Evolutionary conservation across 1,140 invertebrate species (phyloP), one percentile per base, ranked within the genome.

Genomic region (Aethina tumida): DNA sequence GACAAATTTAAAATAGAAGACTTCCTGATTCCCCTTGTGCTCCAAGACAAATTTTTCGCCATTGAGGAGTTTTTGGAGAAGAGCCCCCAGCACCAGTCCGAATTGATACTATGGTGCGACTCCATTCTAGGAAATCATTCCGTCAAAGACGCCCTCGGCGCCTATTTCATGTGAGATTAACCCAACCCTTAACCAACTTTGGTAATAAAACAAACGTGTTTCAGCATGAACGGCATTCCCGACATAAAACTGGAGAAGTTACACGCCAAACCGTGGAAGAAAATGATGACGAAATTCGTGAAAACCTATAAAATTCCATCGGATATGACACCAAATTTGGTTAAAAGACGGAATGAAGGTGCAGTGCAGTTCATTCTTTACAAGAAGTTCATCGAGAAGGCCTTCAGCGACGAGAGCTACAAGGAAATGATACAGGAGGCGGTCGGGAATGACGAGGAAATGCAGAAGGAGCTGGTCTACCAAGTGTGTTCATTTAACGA

Each of bases 1-100:
- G 57, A 69, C 22, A 59, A 71, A 30, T 82, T 81, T 61, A 49
- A 58, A 13, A 67, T 81, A 26, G 67, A 79, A 55, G 69, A 75
- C 36, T 69, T 85, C 47, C 45, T 84, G 3, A 61, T 86, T 44
- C 81, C 82, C 10, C 58, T 87, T 12, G 64, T 85, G 48, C 60
- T 85, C 8, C 80, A 84, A 68, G 80, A 84, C 51, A 82, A 81
- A 55, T 49, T 74, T 15, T 71, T 67, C 46, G 50, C 79, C 16
- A 69, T 76, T 25, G 77, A 84, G 58, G 73, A 77, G 37, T 82
- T 81, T 63, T 55, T 84, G 33, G 50, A 52, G 22, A 64, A 67
- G 24, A 73, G 69, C 43, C 67, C 67, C n/a, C 45, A 68, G 5
- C 69, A 76, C 35, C 78, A 80, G 45, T 52, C 54, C 27, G 59